Percentiles rank a stretch among this genome's conserved stretches.
phyloP scores from a whole-genome alignment of 2,113 vertebrate species.

The rat (Rattus norvegicus) region GRCr8 NC_086021.1:65222501-65223000 shows the following conservation, averaged over 20 bases:
- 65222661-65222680: neutral
- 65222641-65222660: neutral
- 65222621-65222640: neutral
- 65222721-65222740: neutral
- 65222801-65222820: neutral
- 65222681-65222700: neutral
- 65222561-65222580: neutral
- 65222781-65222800: neutral
- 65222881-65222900: neutral
- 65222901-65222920: no score
- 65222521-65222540: neutral
- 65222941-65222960: neutral
- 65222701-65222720: neutral
- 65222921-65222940: neutral
- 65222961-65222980: neutral
- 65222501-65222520: neutral
- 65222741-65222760: neutral
- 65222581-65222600: neutral
- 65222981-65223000: neutral
- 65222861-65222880: neutral
- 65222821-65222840: neutral
- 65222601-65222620: neutral
- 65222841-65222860: neutral
- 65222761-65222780: conserved; percentile 8
- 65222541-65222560: neutral